A percentile compares a stretch with the other conserved stretches of the same genome.
Evolutionary conservation across 2,113 vertebrate genomes (phyloP).

Genomic region (Chloroceryle aenea): DNA sequence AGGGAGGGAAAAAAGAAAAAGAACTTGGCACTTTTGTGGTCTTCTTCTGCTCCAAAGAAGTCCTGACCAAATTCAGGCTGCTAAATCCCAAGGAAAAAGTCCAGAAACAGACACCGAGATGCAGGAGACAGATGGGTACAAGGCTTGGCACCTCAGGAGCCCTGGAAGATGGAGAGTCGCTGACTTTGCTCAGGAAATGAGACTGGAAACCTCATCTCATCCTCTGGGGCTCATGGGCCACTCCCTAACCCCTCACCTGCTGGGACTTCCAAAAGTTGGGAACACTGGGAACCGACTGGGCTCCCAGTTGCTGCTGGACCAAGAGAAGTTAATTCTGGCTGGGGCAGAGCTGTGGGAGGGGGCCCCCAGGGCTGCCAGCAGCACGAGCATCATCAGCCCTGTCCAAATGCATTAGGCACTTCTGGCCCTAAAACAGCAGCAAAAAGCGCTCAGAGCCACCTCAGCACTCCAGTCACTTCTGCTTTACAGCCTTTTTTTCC

Average conservation of each 20-base stretch:
- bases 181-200: fast-evolving
- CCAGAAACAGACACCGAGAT: background rate
- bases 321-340: background rate
- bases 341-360: background rate
- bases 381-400: background rate
- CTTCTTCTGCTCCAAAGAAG: background rate
- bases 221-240: background rate
- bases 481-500: background rate
- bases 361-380: fast-evolving
- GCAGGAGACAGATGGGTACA: fast-evolving
- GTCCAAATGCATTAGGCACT: background rate
- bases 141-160: background rate
- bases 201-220: background rate
- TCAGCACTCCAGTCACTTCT: slow-evolving; percentile 36
- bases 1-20: no score
- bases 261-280: background rate
- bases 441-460: background rate
- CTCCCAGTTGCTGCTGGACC: background rate
- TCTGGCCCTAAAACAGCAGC: background rate
- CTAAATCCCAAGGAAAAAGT: background rate
- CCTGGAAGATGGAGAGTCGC: background rate
- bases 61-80: background rate
- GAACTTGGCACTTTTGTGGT: background rate
- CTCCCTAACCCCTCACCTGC: background rate
- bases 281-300: background rate